phyloP scores from a whole-genome alignment of 2,113 vertebrate genomes.

The Psophia crepitans region DNA sequence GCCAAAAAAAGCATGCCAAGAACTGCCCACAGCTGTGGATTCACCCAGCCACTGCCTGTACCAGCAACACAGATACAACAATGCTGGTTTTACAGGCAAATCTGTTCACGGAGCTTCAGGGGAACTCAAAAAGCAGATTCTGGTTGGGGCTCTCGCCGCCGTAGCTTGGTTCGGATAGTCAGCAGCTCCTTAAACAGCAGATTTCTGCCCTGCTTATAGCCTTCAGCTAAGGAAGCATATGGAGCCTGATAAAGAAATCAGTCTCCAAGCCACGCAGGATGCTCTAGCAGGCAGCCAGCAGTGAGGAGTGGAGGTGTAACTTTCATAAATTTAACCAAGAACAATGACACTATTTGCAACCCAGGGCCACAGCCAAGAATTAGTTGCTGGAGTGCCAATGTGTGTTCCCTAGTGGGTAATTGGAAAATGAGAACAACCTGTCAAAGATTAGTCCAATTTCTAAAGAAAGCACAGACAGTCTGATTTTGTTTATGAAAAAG shows the following conservation, averaged over 20 bases:
- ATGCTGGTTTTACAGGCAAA: neutral
- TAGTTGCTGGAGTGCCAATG: constrained; percentile 33
- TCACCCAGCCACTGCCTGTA: neutral
- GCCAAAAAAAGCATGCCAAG: neutral
- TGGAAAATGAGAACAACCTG: constrained; percentile 65
- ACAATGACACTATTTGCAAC: constrained; percentile 52
- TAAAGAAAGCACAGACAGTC: constrained; percentile 32
- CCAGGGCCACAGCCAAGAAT: constrained; percentile 27
- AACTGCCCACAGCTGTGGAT: fast-evolving
- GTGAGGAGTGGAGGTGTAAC: neutral
- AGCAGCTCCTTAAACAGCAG: neutral
- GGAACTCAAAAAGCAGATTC: neutral
- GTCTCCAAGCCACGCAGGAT: neutral
- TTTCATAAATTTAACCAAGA: constrained; percentile 59
- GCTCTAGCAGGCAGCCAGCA: constrained; percentile 1
- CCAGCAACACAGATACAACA: neutral
- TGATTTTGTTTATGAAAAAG: constrained; percentile 51
- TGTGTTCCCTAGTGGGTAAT: constrained; percentile 20
- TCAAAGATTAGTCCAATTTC: constrained; percentile 63
- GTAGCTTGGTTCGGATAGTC: neutral
- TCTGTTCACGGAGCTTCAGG: neutral
- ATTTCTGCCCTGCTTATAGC: neutral
- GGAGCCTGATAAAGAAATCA: constrained; percentile 34
- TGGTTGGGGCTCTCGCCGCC: neutral
- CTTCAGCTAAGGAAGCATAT: neutral